Base-by-base conservation (phyloP, 1,140 invertebrate species). In the Pachyrhynchus sulphureomaculatus region DNA sequence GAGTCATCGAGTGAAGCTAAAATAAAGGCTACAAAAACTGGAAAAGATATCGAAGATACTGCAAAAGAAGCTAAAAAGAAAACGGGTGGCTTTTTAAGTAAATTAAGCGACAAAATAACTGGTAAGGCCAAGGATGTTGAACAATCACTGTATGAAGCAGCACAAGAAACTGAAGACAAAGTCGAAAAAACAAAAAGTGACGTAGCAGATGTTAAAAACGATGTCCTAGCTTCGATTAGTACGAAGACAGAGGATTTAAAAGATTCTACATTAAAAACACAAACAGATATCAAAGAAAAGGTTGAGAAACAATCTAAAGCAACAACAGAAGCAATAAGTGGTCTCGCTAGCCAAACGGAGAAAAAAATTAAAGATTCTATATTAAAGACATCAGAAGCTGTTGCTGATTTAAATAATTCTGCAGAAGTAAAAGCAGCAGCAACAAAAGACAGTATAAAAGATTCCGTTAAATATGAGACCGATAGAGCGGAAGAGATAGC, bases 41-140 rank as follows among this genome's bases (percentile, higher is more conserved):
- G 45, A 53, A 23, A 12, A 3, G 36, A 29, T 9, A 10, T 29
- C 26, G 26, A 6, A 6, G 5, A 29, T 1, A 29, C 5, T 45
- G 18, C 44, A 53, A 23, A 12, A 17, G 26, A 29, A 15, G 32
- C n/a, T 13, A 54, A 58, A 51, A 37, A 60, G 49, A 39, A 66
- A 59, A 47, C 34, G 39, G 39, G 41, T 20, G 33, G 54, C 15
- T 61, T 52, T 39, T 55, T 62, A 29, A 45, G 26, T 8, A 63
- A 63, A 63, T 17, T 66, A 15, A 47, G 44, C 34, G 47, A 54
- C 20, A 54, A 56, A 44, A 13, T 58, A 6, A 32, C 18, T 17
- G 55, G 42, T 42, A 64, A 60, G 62, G 39, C 42, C 12, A 57
- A 67, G 24, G 65, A 70, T 12, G 62, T 66, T 29, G 51, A 65